Percentiles rank a stretch among this genome's conserved stretches.
Evolutionary conservation across 1,140 invertebrate genomes (phyloP).

Genomic region (Bombus sibiricus): DNA sequence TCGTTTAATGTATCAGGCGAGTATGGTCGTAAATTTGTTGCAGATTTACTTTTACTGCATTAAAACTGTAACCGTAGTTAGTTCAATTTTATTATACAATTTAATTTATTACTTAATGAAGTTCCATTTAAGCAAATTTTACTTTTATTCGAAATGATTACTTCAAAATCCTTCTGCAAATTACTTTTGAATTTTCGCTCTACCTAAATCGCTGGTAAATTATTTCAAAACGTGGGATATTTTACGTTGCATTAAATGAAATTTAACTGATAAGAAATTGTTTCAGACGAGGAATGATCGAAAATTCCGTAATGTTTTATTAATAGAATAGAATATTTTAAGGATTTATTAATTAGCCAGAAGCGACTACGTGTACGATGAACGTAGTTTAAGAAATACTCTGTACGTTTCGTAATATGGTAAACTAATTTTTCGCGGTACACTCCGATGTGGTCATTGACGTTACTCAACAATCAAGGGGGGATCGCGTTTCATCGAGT

Average conservation of each 20-base stretch:
- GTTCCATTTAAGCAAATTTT: too few species aligned
- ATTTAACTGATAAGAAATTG: too few species aligned
- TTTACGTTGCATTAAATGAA: too few species aligned
- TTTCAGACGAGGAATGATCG: background rate
- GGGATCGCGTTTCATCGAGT: slow-evolving; percentile 41
- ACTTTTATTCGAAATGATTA: too few species aligned
- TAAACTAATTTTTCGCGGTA: slow-evolving; percentile 4
- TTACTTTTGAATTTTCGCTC: too few species aligned
- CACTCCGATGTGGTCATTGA: slow-evolving; percentile 12
- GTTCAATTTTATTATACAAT: too few species aligned
- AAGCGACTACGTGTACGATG: too few species aligned
- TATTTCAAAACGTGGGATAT: too few species aligned
- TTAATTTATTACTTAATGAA: too few species aligned
- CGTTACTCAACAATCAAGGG: slow-evolving; percentile 39
- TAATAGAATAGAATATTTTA: background rate
- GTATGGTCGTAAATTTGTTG: background rate
- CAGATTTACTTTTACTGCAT: background rate
- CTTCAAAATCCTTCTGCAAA: too few species aligned
- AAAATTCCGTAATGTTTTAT: background rate
- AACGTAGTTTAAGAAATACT: background rate
- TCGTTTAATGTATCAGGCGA: background rate
- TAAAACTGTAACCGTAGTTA: background rate
- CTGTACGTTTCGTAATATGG: slow-evolving; percentile 9
- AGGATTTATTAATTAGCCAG: background rate
- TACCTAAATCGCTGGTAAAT: too few species aligned